A percentile compares a stretch with the other conserved stretches of the same genome.
phyloP scores from a whole-genome alignment of 2,113 vertebrate species.

The Laticauda laticaudata region DNA sequence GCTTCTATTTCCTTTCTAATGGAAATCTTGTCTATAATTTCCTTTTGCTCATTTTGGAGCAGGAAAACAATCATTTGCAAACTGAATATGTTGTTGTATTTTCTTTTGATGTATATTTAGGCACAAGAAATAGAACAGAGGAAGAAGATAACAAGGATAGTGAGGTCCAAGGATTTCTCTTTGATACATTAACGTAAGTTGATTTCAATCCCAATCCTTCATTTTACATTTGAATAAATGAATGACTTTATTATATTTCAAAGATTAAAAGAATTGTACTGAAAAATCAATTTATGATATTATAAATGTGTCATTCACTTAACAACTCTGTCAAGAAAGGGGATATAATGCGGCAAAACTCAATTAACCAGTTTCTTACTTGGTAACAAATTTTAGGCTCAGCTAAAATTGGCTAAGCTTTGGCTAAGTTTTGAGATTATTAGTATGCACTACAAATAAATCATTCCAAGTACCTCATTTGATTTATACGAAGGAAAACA shows the following conservation, averaged over 20 bases:
- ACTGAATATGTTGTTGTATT: constrained; percentile 10
- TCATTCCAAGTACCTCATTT: neutral
- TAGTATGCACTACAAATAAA: neutral
- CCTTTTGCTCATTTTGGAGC: neutral
- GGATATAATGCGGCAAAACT: neutral
- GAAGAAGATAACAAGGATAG: constrained; percentile 72
- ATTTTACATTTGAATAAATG: neutral
- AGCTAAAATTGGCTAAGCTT: too few relatives aligned
- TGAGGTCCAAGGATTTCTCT: constrained; percentile 93
- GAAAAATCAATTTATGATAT: neutral
- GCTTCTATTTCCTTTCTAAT: constrained; percentile 4
- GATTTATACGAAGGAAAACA: neutral
- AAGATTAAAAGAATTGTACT: neutral
- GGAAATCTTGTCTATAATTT: constrained; percentile 1
- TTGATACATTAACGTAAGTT: constrained; percentile 88
- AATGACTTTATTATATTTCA: neutral
- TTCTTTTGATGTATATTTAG: constrained; percentile 57
- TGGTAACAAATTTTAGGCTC: neutral
- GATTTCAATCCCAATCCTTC: constrained; percentile 20
- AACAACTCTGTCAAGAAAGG: neutral
- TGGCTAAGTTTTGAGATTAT: neutral
- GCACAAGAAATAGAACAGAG: constrained; percentile 67
- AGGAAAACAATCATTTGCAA: neutral
- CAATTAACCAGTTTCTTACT: neutral
- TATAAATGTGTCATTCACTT: neutral